Evolutionary conservation across 2,797 vertebrate species (phyloP).

Genomic region (Centropyge bicolor): DNA sequence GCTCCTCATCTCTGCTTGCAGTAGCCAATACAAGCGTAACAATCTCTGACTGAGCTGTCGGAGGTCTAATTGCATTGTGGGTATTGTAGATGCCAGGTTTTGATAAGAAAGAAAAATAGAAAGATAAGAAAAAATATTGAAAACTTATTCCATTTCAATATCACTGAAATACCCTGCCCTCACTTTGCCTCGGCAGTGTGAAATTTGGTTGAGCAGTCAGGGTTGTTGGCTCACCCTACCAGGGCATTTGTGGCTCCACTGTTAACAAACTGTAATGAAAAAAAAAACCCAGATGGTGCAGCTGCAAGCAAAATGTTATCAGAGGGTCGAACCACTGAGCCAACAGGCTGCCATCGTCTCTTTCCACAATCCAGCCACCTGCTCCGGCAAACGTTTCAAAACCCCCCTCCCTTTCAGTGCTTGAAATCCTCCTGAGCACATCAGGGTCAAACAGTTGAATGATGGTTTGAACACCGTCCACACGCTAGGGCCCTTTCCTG

Average conservation of each 20-base stretch:
- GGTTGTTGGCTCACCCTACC: neutral
- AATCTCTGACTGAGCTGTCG: neutral
- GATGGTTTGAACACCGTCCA: slow-evolving; percentile 40
- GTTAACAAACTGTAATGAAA: slow-evolving; percentile 17
- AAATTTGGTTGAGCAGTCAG: neutral
- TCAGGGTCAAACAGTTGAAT: slow-evolving; percentile 55
- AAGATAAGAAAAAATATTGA: no score
- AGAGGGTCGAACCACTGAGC: slow-evolving; percentile 50
- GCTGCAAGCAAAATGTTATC: slow-evolving; percentile 67
- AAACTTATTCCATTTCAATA: no score
- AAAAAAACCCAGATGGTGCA: slow-evolving; percentile 53
- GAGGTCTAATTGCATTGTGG: no score
- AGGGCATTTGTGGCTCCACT: slow-evolving; percentile 2
- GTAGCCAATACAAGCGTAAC: no score
- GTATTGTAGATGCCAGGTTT: no score
- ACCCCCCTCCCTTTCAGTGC: slow-evolving; percentile 64
- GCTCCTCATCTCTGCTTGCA: no score
- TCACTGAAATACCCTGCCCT: neutral
- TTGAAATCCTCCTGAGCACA: slow-evolving; percentile 75
- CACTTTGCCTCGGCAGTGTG: neutral
- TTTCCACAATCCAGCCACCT: slow-evolving; percentile 64
- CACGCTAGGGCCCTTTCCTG: slow-evolving; percentile 20
- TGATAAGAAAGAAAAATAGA: no score
- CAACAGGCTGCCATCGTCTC: slow-evolving; percentile 52
- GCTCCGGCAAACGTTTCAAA: slow-evolving; percentile 42